Evolutionary conservation across 2,797 vertebrate genomes (phyloP).

Genomic region (Anisognathus igniventris): DNA sequence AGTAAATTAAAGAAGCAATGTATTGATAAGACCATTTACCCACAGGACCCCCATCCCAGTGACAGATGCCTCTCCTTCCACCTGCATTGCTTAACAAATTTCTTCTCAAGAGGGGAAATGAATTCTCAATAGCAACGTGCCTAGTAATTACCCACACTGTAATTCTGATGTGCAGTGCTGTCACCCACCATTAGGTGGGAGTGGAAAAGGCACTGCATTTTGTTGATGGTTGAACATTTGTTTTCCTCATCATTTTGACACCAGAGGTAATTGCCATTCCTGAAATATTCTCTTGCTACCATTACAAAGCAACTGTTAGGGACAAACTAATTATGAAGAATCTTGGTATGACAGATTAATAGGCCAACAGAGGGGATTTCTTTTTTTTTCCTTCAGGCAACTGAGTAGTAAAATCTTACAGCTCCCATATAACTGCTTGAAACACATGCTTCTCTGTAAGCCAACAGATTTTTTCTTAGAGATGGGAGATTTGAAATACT

Average conservation of each 20-base stretch:
- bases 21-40: not conserved
- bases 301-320: conserved; percentile 67
- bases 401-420: conserved; percentile 27
- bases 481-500: not conserved
- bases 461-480: not conserved
- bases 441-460: conserved; percentile 1
- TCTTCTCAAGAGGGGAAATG: conserved; percentile 26
- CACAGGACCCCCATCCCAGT: not conserved
- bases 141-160: conserved; percentile 27
- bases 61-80: not conserved
- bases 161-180: conserved; percentile 57
- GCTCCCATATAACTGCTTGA: not conserved
- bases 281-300: conserved; percentile 63
- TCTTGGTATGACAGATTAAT: conserved; percentile 70
- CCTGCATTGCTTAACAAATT: conserved; percentile 2
- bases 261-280: conserved; percentile 70
- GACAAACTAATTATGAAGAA: conserved; percentile 77
- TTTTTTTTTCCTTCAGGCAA: conserved; percentile 49
- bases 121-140: conserved; percentile 38
- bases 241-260: conserved; percentile 70
- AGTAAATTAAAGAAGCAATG: conserved; percentile 45
- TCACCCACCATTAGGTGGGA: conserved; percentile 57
- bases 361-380: conserved; percentile 60
- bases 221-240: conserved; percentile 62
- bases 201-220: conserved; percentile 50